Percentiles rank a stretch among this genome's conserved stretches.
Evolutionary conservation across 2,888 invertebrate genomes (phyloP).

Genomic region (Crossocerus cetratus): DNA sequence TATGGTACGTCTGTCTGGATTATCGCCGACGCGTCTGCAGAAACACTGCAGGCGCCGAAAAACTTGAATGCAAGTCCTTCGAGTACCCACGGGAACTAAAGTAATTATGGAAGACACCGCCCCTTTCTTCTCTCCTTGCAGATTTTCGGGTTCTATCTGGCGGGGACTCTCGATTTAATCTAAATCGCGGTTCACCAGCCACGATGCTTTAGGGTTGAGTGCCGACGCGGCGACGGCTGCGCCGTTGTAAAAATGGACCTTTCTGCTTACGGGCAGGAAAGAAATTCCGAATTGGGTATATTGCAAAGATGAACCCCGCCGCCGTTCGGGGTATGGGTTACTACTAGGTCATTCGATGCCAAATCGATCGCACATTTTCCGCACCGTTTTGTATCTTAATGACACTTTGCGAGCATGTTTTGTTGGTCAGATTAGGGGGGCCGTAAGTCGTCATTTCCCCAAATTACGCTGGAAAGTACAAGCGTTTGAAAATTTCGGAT

Average conservation of each 20-base stretch:
- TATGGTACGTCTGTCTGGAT: too few relatives aligned
- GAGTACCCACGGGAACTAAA: neutral
- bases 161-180: neutral
- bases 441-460: too few relatives aligned
- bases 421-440: too few relatives aligned
- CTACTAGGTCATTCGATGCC: too few relatives aligned
- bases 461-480: too few relatives aligned
- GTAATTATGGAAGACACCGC: neutral
- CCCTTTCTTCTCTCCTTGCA: neutral
- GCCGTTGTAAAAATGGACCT: conserved; percentile 4
- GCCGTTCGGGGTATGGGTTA: too few relatives aligned
- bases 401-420: too few relatives aligned
- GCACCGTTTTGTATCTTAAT: too few relatives aligned
- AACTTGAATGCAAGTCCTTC: conserved; percentile 1
- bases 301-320: conserved; percentile 23
- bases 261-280: neutral
- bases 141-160: neutral
- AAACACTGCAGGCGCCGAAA: neutral
- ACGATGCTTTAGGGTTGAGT: neutral
- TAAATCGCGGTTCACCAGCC: conserved; percentile 8
- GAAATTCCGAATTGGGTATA: conserved; percentile 28
- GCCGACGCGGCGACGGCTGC: neutral
- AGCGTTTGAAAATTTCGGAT: too few relatives aligned
- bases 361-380: too few relatives aligned
- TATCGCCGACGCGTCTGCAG: too few relatives aligned